A percentile compares a stretch with the other conserved stretches of the same genome.
These are phyloP conservation scores for Ranitomeya variabilis DNA, from an alignment of 2,113 vertebrate genomes.

Conservation along the genomic window DNA sequence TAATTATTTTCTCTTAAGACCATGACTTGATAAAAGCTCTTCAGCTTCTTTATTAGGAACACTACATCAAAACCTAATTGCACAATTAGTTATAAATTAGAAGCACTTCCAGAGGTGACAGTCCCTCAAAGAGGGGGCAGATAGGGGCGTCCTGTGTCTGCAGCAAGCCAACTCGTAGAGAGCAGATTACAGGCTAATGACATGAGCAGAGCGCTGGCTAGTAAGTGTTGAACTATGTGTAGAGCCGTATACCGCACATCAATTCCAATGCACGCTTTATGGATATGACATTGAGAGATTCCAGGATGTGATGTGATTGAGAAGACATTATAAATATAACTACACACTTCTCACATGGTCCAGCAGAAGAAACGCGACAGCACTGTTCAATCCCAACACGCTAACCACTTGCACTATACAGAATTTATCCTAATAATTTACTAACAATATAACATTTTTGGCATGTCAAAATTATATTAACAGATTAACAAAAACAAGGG, in stretches of 20 bases:
- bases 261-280: constrained; percentile 16
- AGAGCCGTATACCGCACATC: neutral
- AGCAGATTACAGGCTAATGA: constrained; percentile 17
- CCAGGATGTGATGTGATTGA: neutral
- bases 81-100: constrained; percentile 59
- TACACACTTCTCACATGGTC: neutral
- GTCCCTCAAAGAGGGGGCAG: constrained; percentile 42
- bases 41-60: constrained; percentile 58
- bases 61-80: constrained; percentile 59
- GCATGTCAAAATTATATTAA: too few relatives aligned
- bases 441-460: neutral
- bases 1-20: constrained; percentile 60
- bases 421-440: constrained; percentile 5
- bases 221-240: constrained; percentile 1
- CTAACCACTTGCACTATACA: neutral
- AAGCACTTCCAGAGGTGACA: constrained; percentile 56
- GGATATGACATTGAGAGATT: constrained; percentile 38
- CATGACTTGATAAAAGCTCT: constrained; percentile 58
- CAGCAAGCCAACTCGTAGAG: neutral
- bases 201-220: neutral
- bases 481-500: neutral
- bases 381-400: neutral
- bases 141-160: constrained; percentile 22
- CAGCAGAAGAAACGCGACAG: neutral
- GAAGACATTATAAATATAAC: constrained; percentile 11